Evolutionary conservation across 1,140 invertebrate genomes (phyloP).

Genomic region (Augochlora pura): DNA sequence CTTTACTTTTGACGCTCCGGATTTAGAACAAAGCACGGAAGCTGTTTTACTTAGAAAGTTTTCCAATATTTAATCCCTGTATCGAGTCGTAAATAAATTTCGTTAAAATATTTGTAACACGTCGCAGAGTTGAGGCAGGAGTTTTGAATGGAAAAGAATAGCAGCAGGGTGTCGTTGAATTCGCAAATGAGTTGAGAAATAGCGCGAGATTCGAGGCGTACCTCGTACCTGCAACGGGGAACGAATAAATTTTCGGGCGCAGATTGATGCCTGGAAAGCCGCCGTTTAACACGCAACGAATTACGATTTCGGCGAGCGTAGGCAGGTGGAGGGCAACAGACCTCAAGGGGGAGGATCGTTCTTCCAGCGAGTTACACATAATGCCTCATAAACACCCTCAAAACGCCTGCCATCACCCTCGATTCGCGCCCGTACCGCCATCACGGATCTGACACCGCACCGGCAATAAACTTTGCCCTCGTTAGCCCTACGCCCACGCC

Average conservation of each 20-base stretch:
- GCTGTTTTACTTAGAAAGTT: too few relatives aligned
- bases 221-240: background rate
- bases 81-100: too few relatives aligned
- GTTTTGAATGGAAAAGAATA: too few relatives aligned
- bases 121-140: too few relatives aligned
- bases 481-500: conserved; percentile 57
- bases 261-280: conserved; percentile 33
- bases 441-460: conserved; percentile 68
- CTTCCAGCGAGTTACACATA: conserved; percentile 80
- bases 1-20: too few relatives aligned
- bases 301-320: conserved; percentile 71
- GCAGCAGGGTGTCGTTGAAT: background rate
- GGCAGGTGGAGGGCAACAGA: conserved; percentile 69
- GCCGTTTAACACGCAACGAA: conserved; percentile 56
- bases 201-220: background rate
- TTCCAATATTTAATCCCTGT: too few relatives aligned
- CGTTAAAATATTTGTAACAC: too few relatives aligned
- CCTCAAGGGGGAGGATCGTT: conserved; percentile 74
- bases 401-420: conserved; percentile 76
- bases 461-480: conserved; percentile 76
- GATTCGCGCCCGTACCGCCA: conserved; percentile 68
- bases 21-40: too few relatives aligned
- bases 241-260: conserved; percentile 8
- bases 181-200: conserved; percentile 17
- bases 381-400: conserved; percentile 80